Percentiles rank a stretch among this genome's conserved stretches.
These are phyloP conservation scores for Ericerus pela DNA, from an alignment of 1,140 invertebrate species.

Conservation along the genomic window DNA sequence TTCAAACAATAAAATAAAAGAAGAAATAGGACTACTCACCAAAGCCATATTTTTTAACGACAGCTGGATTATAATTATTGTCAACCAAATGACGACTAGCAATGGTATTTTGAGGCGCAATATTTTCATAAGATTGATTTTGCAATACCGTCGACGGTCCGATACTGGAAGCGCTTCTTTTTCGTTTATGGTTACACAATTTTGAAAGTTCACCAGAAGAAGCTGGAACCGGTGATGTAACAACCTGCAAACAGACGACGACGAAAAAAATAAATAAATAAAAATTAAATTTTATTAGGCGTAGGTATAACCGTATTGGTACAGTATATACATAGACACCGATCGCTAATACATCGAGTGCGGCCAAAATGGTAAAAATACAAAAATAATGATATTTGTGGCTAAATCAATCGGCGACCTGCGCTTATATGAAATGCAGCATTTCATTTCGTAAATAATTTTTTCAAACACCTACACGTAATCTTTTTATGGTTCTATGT, in stretches of 20 bases:
- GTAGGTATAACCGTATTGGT: too few relatives aligned
- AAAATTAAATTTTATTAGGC: not conserved
- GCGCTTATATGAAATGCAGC: too few relatives aligned
- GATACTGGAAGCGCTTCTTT: not conserved
- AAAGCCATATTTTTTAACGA: conserved; percentile 9
- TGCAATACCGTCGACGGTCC: not conserved
- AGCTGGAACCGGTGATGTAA: not conserved
- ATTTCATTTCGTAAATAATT: too few relatives aligned
- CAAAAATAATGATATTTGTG: too few relatives aligned
- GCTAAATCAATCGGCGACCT: too few relatives aligned
- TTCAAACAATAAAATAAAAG: not conserved
- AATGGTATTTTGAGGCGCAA: not conserved
- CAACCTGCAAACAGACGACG: not conserved
- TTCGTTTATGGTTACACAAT: conserved; percentile 5
- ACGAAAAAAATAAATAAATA: not conserved
- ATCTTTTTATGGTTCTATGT: too few relatives aligned
- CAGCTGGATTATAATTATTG: conserved; percentile 1
- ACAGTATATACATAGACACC: too few relatives aligned
- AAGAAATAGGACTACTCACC: not conserved
- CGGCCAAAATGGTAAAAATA: too few relatives aligned
- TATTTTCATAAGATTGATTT: not conserved
- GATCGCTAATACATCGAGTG: too few relatives aligned
- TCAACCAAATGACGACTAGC: conserved; percentile 1
- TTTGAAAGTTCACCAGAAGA: not conserved
- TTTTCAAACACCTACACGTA: too few relatives aligned